A percentile compares a stretch with the other conserved stretches of the same genome.
phyloP scores from a whole-genome alignment of 2,888 invertebrate genomes.

The Drosophila robusta region DNA sequence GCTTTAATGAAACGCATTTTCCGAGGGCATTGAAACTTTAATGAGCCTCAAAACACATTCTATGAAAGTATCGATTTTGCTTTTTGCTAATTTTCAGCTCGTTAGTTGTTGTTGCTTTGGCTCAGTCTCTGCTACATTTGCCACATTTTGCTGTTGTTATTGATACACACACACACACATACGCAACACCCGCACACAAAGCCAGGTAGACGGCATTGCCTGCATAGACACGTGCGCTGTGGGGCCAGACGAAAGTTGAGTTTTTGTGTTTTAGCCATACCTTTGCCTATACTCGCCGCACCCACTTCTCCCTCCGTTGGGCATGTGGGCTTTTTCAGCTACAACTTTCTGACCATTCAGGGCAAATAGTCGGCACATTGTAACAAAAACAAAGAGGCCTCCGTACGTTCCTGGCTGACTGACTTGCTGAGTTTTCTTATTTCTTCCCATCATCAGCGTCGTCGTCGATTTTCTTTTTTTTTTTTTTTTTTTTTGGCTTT shows the following conservation, averaged over 20 bases:
- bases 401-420: conserved; percentile 58
- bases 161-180: conserved; percentile 35
- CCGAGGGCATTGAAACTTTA: conserved; percentile 56
- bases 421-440: conserved; percentile 68
- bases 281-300: conserved; percentile 11
- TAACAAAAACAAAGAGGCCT: conserved; percentile 65
- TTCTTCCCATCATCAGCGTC: conserved; percentile 47
- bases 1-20: conserved; percentile 55
- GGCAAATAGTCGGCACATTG: conserved; percentile 70
- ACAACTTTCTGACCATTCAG: conserved; percentile 75
- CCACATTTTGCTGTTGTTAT: conserved; percentile 60
- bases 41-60: conserved; percentile 49
- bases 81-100: conserved; percentile 73
- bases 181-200: conserved; percentile 38
- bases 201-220: conserved; percentile 25
- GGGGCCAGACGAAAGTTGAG: conserved; percentile 43
- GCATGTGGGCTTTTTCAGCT: conserved; percentile 56
- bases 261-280: conserved; percentile 38
- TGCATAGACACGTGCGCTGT: conserved; percentile 37
- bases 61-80: conserved; percentile 62
- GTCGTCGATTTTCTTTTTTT: conserved; percentile 5
- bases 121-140: conserved; percentile 33
- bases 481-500: conserved; percentile 1
- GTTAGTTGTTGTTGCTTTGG: conserved; percentile 51
- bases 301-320: conserved; percentile 11